These are phyloP conservation scores for Cercopithecus mitis DNA, from an alignment of 2,797 vertebrate genomes.

Conservation along the genomic window DNA sequence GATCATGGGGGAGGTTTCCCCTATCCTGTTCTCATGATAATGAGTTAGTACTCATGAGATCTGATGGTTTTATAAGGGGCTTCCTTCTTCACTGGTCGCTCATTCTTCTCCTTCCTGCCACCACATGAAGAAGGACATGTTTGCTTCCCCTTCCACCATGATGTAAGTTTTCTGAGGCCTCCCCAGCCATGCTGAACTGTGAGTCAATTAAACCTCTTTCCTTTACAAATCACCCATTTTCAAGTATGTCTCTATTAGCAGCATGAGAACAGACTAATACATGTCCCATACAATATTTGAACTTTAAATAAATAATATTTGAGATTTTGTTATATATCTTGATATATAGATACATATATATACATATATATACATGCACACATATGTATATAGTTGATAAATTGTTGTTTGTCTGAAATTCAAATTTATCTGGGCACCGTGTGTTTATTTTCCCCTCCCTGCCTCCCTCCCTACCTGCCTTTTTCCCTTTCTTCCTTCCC, in stretches of 20 bases:
- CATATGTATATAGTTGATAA: background rate
- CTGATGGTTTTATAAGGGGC: background rate
- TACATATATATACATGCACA: background rate
- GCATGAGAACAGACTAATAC: background rate
- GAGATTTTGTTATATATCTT: background rate
- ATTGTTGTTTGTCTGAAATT: conserved; percentile 15
- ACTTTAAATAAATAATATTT: conserved; percentile 8
- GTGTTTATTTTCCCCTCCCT: background rate
- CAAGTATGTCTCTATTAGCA: background rate
- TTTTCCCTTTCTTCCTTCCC: background rate
- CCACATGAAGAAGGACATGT: background rate
- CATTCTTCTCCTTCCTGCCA: background rate
- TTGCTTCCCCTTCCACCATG: background rate
- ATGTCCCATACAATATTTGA: background rate
- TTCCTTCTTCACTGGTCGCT: background rate
- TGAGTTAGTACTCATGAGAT: background rate
- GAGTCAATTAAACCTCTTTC: background rate
- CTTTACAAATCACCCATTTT: background rate
- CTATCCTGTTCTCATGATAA: background rate
- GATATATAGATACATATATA: background rate
- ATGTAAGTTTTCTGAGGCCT: background rate
- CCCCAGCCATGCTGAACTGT: background rate
- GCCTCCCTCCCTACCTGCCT: background rate
- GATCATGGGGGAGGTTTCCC: background rate
- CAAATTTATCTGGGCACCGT: background rate